Evolutionary conservation across 1,140 invertebrate species (phyloP), one percentile per base, ranked within the genome.

Genomic region (Leptinotarsa defecta): DNA sequence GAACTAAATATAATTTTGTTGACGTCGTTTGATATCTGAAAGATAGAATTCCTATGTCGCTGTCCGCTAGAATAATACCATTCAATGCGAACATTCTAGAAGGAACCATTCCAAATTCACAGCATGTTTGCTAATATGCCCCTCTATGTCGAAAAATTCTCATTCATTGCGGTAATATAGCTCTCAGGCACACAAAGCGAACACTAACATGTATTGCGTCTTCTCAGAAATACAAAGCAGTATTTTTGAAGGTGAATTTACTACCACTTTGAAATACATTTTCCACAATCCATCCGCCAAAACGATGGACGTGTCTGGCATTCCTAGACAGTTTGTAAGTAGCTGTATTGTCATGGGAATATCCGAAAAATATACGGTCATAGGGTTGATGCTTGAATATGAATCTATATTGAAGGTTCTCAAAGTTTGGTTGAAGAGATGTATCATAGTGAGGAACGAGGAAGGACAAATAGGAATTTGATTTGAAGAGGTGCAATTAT

Each of bases 191-290:
- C 24, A 74, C 67, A 76, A 76, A 73, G 70, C 49, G 62, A 76
- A 68, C 71, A 75, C 52, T 72, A 74, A 74, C 72, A 67, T n/a
- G 43, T 13, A 43, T 24, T 57, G 22, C 61, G 17, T 61, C 34
- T 49, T 71, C n/a, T n/a, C 22, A 15, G 68, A 52, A 77, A 74
- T 71, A 77, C 68, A 77, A 77, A 77, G 68, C 71, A 74, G 72
- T 63, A 73, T 68, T 76, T 76, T 76, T 74, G 52, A 76, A 76
- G 70, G 70, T 76, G 73, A 76, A 76, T 76, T 76, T 69, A 76
- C 48, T 71, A 76, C 75, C 71, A 74, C 75, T 76, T 76, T 69
- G 71, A 76, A 76, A 73, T 76, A 76, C 73, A 76, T 73, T 68
- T 73, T 72, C 62, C 61, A 34, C 75, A 73, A 76, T 73, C 62